These are phyloP conservation scores for Trichopria drosophilae DNA, from an alignment of 2,888 invertebrate genomes.

Conservation along the genomic window DNA sequence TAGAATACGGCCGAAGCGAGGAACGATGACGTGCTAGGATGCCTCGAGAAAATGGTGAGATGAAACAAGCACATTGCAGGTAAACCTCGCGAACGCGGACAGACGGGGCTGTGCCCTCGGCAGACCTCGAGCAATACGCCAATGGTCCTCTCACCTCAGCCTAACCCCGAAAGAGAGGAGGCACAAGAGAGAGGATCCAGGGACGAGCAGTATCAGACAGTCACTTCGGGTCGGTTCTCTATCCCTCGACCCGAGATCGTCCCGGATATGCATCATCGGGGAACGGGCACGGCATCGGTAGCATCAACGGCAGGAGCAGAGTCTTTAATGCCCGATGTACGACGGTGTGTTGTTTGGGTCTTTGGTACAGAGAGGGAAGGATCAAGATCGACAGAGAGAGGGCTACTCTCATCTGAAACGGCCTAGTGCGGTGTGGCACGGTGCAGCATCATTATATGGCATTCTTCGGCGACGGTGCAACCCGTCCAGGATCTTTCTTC, in stretches of 20 bases:
- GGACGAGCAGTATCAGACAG: constrained; percentile 15
- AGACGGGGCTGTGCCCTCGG: neutral
- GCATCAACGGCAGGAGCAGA: too few species aligned
- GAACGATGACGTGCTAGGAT: neutral
- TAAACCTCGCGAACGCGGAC: neutral
- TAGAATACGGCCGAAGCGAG: neutral
- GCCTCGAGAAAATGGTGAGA: constrained; percentile 12
- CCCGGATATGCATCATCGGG: constrained; percentile 41
- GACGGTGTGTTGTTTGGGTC: too few species aligned
- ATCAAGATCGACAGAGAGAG: too few species aligned
- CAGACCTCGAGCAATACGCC: constrained; percentile 34
- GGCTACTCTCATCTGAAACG: too few species aligned
- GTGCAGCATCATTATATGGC: constrained; percentile 45
- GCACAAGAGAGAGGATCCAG: constrained; percentile 16
- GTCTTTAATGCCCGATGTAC: too few species aligned
- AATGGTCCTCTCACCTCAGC: constrained; percentile 37
- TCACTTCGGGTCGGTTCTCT: constrained; percentile 4
- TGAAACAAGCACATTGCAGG: constrained; percentile 10
- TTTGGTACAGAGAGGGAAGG: too few species aligned
- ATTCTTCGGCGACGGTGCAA: constrained; percentile 43
- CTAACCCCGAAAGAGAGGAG: constrained; percentile 24
- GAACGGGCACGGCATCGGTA: constrained; percentile 27
- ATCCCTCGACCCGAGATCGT: constrained; percentile 30
- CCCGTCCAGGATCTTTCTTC: constrained; percentile 37
- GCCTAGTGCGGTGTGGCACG: too few species aligned